Base-by-base conservation (phyloP, 2,888 invertebrate genomes). In the Chrysolina haemoptera region DNA sequence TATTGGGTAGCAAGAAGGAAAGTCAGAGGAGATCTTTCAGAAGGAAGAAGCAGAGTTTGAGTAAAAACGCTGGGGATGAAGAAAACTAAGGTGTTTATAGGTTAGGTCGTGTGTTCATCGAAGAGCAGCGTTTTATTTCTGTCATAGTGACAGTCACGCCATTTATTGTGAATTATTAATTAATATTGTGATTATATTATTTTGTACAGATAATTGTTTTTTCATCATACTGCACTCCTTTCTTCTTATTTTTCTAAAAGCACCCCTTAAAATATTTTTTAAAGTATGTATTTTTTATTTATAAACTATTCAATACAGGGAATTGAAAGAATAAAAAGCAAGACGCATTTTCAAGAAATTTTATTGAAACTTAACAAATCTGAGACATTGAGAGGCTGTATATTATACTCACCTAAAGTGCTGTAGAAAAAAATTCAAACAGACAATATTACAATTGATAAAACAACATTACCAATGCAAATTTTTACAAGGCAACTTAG, bases 1-100 rank as follows among this genome's bases (percentile, higher is more conserved):
- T 89, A 12, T 84, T 85, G 1, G 88, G 88, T 1, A 87, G 87
- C 69, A 80, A 80, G 12, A 88, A 87, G 71, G 76, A 84, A 64
- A 80, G 78, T 18, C 82, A 84, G 67, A 87, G 84, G 77, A 84
- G 86, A 40, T 85, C 84, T 16, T 85, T 84, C 41, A 80, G 86
- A 68, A 80, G 85, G 65, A 82, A 81, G 20, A 82, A 81, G 73
- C 74, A 74, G 27, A 80, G 78, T 59, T 62, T 67, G 50, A 67
- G 14, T 11, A 35, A 53, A 12, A 27, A 67, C 22, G 53, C 53
- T 40, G 59, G 27, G 2, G 35, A 6, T 14, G 59, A 59, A 35
- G 35, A 27, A n/a, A 59, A 3, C 35, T 59, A 59, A n/a, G 59
- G 53, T 20, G 5, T 35, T 35, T 35, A 10, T 14, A 43, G 43